phyloP scores from a whole-genome alignment of 2,113 vertebrate genomes.

The Semnornis frantzii region DNA sequence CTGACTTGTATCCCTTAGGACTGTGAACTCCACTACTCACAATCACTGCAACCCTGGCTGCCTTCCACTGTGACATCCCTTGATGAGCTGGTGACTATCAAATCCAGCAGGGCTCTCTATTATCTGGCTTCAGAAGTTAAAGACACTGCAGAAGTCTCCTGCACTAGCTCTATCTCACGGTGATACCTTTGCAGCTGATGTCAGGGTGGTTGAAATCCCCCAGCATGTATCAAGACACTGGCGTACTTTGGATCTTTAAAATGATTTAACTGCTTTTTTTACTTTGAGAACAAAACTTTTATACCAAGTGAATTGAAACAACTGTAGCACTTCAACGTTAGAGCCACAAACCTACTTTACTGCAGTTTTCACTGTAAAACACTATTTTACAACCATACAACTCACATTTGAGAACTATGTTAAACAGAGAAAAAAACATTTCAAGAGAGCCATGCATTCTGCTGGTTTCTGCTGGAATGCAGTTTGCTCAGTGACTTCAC shows the following conservation, averaged over 20 bases:
- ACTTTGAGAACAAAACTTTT: neutral
- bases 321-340: neutral
- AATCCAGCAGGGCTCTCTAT: no score
- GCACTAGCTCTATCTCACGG: no score
- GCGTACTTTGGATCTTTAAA: neutral
- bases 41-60: no score
- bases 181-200: no score
- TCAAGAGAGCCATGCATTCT: conserved; percentile 38
- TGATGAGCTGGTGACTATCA: no score
- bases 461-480: conserved; percentile 7
- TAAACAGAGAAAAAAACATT: conserved; percentile 33
- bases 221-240: neutral
- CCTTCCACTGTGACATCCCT: no score
- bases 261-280: neutral
- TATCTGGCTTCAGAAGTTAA: no score
- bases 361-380: neutral
- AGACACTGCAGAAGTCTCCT: no score
- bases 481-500: conserved; percentile 5
- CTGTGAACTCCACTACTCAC: no score
- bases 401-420: neutral
- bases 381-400: neutral
- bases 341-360: conserved; percentile 1
- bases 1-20: no score
- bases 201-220: no score
- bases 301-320: neutral